Evolutionary conservation across 1,140 invertebrate species (phyloP).

Genomic region (Glossosoma conforme): DNA sequence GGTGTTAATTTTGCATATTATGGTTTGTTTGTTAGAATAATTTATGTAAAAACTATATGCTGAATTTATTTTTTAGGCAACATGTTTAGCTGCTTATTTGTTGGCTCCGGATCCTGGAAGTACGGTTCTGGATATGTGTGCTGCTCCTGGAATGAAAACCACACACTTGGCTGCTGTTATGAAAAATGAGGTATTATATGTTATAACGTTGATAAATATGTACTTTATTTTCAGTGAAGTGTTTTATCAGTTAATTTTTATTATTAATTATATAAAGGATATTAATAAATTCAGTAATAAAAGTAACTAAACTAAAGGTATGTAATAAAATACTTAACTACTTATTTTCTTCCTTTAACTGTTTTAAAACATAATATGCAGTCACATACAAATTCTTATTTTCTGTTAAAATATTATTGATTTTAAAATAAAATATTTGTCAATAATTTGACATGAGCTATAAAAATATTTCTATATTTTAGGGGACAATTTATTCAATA

Average conservation of each 20-base stretch:
- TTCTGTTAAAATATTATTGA: slow-evolving; percentile 9
- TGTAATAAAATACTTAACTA: too few relatives aligned
- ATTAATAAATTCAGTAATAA: too few relatives aligned
- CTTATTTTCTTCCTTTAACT: too few relatives aligned
- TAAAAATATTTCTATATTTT: slow-evolving; percentile 32
- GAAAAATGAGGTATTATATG: slow-evolving; percentile 64
- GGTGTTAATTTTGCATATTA: too few relatives aligned
- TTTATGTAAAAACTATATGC: not conserved
- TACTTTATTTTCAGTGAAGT: too few relatives aligned
- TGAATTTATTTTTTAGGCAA: slow-evolving; percentile 65
- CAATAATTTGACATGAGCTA: slow-evolving; percentile 5
- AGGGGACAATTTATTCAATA: slow-evolving; percentile 75
- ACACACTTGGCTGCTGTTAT: slow-evolving; percentile 80
- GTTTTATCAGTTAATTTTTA: too few relatives aligned
- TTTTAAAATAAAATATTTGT: slow-evolving; percentile 6
- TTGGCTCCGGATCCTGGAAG: slow-evolving; percentile 65
- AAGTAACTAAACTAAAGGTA: too few relatives aligned
- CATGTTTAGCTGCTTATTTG: slow-evolving; percentile 75
- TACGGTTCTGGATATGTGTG: slow-evolving; percentile 84
- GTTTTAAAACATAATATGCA: too few relatives aligned
- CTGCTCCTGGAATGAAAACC: slow-evolving; percentile 96
- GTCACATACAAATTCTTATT: too few relatives aligned
- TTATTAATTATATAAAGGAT: too few relatives aligned
- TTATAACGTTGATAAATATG: too few relatives aligned
- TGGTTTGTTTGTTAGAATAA: not conserved